Percentiles rank a stretch among this genome's conserved stretches.
Conservation (phyloP, 2,888 invertebrate species). For the Spisula subtruncata region DNA sequence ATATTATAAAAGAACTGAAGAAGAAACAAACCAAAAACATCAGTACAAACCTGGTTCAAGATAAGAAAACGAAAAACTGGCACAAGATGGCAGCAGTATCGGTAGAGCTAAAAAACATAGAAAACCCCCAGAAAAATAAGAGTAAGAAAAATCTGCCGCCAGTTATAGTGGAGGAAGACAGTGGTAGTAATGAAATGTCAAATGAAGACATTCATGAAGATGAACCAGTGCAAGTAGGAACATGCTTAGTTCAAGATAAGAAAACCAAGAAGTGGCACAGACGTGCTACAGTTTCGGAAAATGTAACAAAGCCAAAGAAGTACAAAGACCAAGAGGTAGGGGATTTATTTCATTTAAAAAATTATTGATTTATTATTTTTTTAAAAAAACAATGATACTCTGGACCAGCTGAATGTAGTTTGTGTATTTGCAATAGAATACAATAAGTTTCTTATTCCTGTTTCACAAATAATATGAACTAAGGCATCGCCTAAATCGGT, state of each 20-base stretch:
- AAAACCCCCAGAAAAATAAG: conserved; percentile 2
- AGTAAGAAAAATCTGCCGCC: not conserved
- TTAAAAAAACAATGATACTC: not conserved
- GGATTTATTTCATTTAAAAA: not conserved
- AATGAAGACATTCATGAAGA: not conserved
- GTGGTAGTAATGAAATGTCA: not conserved
- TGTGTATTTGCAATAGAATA: no score
- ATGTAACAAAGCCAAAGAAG: not conserved
- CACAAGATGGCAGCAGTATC: conserved; percentile 41
- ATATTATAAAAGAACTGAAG: conserved; percentile 50
- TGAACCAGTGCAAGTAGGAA: not conserved
- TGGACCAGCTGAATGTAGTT: no score
- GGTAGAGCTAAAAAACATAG: not conserved
- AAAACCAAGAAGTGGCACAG: conserved; percentile 64
- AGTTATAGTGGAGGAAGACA: not conserved
- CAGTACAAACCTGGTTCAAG: conserved; percentile 50
- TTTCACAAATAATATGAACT: no score
- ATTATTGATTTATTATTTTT: not conserved
- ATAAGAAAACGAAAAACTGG: conserved; percentile 62
- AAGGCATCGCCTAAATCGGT: no score
- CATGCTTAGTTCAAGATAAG: conserved; percentile 52
- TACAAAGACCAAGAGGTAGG: not conserved
- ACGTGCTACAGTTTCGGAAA: not conserved
- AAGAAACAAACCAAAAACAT: conserved; percentile 33
- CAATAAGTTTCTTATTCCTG: no score